Percentiles rank a stretch among this genome's conserved stretches.
Evolutionary conservation across 2,113 vertebrate species (phyloP).

Genomic region (Triplophysa dalaica): DNA sequence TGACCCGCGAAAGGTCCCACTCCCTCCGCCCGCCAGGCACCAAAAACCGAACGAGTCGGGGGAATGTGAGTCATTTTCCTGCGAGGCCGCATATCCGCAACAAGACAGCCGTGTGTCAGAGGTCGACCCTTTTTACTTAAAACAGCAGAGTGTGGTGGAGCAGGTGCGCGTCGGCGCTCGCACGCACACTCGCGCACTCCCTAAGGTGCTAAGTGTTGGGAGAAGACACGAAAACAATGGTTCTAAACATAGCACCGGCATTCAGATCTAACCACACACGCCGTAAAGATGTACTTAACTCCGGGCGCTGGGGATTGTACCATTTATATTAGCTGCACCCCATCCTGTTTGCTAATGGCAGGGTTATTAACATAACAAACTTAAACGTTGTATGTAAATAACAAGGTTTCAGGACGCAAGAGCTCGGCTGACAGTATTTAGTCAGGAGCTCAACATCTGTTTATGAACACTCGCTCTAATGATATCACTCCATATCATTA

Average conservation of each 20-base stretch:
- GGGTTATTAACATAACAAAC: slow-evolving; percentile 99
- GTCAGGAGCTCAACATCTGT: slow-evolving; percentile 99
- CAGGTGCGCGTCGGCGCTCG: slow-evolving; percentile 40
- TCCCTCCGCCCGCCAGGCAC: neutral
- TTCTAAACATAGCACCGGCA: slow-evolving; percentile 56
- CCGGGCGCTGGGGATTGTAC: slow-evolving; percentile 87
- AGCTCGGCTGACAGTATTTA: slow-evolving; percentile 99
- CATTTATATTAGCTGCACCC: slow-evolving; percentile 90
- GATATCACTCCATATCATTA: slow-evolving; percentile 99
- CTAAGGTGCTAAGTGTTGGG: slow-evolving; percentile 56
- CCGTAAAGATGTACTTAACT: slow-evolving; percentile 88
- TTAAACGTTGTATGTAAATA: slow-evolving; percentile 99
- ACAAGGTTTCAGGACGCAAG: slow-evolving; percentile 90
- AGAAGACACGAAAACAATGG: slow-evolving; percentile 55
- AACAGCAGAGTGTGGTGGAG: slow-evolving; percentile 22
- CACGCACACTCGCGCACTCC: slow-evolving; percentile 25
- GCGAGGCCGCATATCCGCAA: slow-evolving; percentile 11
- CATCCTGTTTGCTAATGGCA: slow-evolving; percentile 97
- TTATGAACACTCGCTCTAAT: slow-evolving; percentile 99
- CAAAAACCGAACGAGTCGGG: neutral
- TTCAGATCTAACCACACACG: slow-evolving; percentile 73
- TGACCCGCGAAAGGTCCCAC: slow-evolving; percentile 50
- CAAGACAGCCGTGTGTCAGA: slow-evolving; percentile 45
- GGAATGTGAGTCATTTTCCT: slow-evolving; percentile 10
- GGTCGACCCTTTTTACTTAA: slow-evolving; percentile 32